Base-by-base conservation (phyloP, 2,797 vertebrate genomes). In the Enteromius trimaculatus region DNA sequence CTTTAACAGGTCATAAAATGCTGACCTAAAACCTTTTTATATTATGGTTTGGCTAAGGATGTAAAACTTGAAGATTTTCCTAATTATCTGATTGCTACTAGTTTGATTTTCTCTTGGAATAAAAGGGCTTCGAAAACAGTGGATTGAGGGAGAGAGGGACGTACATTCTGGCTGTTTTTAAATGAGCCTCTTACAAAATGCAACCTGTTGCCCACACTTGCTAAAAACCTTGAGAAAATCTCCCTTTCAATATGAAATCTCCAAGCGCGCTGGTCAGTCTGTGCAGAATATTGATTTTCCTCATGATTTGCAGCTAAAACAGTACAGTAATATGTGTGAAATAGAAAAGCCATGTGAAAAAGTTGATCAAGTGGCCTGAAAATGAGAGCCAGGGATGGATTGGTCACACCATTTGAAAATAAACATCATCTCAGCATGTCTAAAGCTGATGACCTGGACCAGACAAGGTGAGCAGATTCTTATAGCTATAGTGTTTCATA, bases 321-420 rank as follows among this genome's bases (percentile, higher is more conserved):
- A 77, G 49, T 42, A 31, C 62, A 34, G 49, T 82, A 77, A 77
- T 69, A 69, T 58, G 49, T 69, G 81, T 77, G 81, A 82, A 82
- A 82, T 82, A 82, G 71, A 82, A 82, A 81, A 81, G 70, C 80
- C 16, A 75, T 75, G 16, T 51, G 70, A 72, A 80, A 75, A 68
- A 69, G 81, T 82, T 82, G 37, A 68, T 82, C 81, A 77, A 82
- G 39, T 55, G 72, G 51, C 42, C 49, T 82, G 49, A 58, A 82
- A 77, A 77, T 60, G 64, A 68, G 64, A 69, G 47, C 34, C 26
- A 42, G 44, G 49, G 72, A 68, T 82, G 81, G 37, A 77, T 82
- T 82, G 37, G 72, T 82, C 81, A 82, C 64, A 82, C 64, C 26
- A 58, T 77, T 58, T 76, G 26, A 77, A 82, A 82, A 82, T 82